Evolutionary conservation across 2,888 invertebrate genomes (phyloP).

Genomic region (Cryptops parisi): DNA sequence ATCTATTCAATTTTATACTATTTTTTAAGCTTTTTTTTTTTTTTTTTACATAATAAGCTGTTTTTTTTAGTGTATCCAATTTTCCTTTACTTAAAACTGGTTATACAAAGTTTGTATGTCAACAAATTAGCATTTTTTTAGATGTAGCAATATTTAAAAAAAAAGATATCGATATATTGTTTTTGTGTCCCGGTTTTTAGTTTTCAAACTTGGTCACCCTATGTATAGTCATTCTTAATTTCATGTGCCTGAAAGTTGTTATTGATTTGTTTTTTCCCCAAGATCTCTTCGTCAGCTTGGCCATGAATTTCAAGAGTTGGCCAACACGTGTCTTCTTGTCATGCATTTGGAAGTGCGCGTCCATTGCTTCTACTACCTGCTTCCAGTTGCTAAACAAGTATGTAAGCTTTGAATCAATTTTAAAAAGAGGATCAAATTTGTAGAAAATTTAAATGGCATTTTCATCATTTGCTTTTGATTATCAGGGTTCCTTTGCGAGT

Average conservation of each 20-base stretch:
- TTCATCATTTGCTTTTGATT: constrained; percentile 3
- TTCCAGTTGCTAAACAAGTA: constrained; percentile 39
- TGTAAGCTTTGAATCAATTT: not conserved
- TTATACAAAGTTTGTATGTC: no score
- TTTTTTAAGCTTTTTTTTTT: not conserved
- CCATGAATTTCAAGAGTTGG: constrained; percentile 69
- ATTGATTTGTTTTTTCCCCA: constrained; percentile 13
- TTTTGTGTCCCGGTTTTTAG: no score
- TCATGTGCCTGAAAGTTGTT: no score
- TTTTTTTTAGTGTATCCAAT: no score
- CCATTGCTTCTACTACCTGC: constrained; percentile 87
- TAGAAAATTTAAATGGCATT: not conserved
- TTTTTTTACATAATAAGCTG: not conserved
- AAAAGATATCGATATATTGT: no score
- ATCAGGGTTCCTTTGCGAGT: constrained; percentile 26
- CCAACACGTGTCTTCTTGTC: constrained; percentile 78
- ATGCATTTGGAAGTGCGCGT: constrained; percentile 88
- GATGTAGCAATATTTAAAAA: no score
- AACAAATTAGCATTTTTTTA: no score
- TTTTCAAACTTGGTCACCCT: no score
- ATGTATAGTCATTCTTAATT: no score
- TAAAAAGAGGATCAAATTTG: not conserved
- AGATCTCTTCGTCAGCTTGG: constrained; percentile 38
- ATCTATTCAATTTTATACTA: not conserved
- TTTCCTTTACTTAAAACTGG: no score